Evolutionary conservation across 2,888 invertebrate species (phyloP).

Genomic region (Pyrocoelia pectoralis): DNA sequence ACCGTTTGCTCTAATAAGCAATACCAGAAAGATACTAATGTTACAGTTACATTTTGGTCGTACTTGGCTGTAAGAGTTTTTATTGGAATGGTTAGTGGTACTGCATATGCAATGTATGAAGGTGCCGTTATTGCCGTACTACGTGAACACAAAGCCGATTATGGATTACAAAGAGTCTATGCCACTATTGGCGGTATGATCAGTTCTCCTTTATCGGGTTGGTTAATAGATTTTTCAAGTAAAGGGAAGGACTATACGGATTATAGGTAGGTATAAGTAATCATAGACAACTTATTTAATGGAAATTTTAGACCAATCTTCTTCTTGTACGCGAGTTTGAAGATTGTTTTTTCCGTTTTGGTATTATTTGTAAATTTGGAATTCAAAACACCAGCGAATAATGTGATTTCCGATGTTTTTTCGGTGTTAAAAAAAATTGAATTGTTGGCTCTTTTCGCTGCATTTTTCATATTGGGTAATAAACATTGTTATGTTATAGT

Average conservation of each 20-base stretch:
- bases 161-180: conserved; percentile 78
- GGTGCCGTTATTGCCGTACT: conserved; percentile 81
- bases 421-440: conserved; percentile 74
- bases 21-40: conserved; percentile 68
- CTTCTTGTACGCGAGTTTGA: conserved; percentile 75
- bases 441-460: conserved; percentile 74
- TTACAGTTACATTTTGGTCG: conserved; percentile 74
- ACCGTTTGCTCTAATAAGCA: conserved; percentile 68
- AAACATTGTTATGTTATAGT: conserved; percentile 28
- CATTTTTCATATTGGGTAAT: conserved; percentile 76
- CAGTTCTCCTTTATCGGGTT: conserved; percentile 78
- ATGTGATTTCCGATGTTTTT: conserved; percentile 74
- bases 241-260: conserved; percentile 74
- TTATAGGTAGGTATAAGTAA: conserved; percentile 69
- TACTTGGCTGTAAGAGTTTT: conserved; percentile 71
- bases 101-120: conserved; percentile 82
- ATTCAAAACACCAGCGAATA: conserved; percentile 77
- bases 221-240: conserved; percentile 79
- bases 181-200: conserved; percentile 82
- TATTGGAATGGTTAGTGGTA: conserved; percentile 75
- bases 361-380: conserved; percentile 78
- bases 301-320: conserved; percentile 72
- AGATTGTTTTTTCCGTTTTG: conserved; percentile 70
- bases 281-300: too few species aligned
- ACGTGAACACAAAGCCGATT: conserved; percentile 78